Base-by-base conservation (phyloP, 2,888 invertebrate genomes). In the Maniola hyperantus region DNA sequence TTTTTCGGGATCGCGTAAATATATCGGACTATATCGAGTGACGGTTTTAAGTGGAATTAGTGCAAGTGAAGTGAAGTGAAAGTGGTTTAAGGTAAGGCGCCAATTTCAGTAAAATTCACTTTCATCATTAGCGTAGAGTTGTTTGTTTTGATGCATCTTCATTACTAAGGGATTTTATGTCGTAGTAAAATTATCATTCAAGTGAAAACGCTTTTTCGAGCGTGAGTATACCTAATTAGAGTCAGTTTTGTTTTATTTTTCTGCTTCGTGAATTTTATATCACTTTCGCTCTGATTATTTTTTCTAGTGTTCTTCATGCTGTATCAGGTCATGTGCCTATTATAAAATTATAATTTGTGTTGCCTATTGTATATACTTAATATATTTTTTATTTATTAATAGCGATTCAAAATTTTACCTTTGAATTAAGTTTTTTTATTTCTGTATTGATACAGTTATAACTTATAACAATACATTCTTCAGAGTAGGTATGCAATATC, bases 21-120 rank as follows among this genome's bases (percentile, higher is more conserved):
- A 51, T 42, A 59, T 64, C 70, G 70, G 65, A 66, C 64, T 58
- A 58, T 48, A 51, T n/a, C 65, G 54, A 68, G 70, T 66, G 69
- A 70, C 73, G 67, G 74, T 74, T 73, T 51, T 34, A 57, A 71
- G 72, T 73, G 73, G 44, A 67, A 62, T 66, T 65, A 46, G 72
- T 66, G 54, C 36, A 50, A 68, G 74, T 74, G 73, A 62, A 68
- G 73, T 73, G 72, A 57, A 72, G 73, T 73, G 73, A 62, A 50
- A 62, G 64, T 67, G 64, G 62, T 62, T 13, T 33, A 61, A 68
- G 70, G 70, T 70, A 68, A 70, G 70, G n/a, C 0, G 11, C 15
- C 39, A n/a, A 1, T 20, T 20, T 20, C 57, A 57, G 18, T 36
- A 5, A 0, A 20, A 50, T 50, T 60, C 46, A 48, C 60, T 36